Evolutionary conservation across 2,888 invertebrate species (phyloP).

Genomic region (Hermaeophaga mercurialis): DNA sequence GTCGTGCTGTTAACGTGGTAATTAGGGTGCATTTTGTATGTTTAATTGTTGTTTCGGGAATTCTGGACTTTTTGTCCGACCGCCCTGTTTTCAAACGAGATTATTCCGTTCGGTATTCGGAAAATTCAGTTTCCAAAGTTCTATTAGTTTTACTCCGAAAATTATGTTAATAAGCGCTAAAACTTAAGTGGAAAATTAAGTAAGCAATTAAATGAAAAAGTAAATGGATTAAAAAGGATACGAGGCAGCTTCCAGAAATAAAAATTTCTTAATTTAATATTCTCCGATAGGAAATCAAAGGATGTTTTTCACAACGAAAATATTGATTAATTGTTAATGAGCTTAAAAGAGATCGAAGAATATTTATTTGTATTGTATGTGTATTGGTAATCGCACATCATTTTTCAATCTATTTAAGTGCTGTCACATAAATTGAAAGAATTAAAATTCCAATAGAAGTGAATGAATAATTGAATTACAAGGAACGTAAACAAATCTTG

Average conservation of each 20-base stretch:
- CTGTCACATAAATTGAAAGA: neutral
- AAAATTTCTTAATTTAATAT: too few species aligned
- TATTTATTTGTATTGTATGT: too few species aligned
- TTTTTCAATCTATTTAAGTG: too few species aligned
- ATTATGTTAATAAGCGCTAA: constrained; percentile 2
- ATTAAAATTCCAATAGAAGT: neutral
- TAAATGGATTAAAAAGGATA: too few species aligned
- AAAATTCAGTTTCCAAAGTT: constrained; percentile 4
- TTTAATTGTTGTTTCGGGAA: constrained; percentile 29
- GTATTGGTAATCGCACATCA: too few species aligned
- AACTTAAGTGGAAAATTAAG: neutral
- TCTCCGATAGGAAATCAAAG: too few species aligned
- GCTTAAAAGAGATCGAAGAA: too few species aligned
- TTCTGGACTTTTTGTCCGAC: constrained; percentile 19
- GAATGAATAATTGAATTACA: constrained; percentile 15
- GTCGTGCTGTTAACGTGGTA: constrained; percentile 29
- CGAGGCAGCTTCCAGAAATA: too few species aligned
- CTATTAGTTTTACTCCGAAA: neutral
- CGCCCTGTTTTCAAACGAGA: constrained; percentile 12
- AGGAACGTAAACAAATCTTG: constrained; percentile 13
- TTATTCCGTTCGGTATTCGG: constrained; percentile 10
- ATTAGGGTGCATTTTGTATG: constrained; percentile 32
- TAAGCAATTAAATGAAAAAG: too few species aligned
- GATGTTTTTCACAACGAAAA: too few species aligned
- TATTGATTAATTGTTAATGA: too few species aligned